A percentile compares a stretch with the other conserved stretches of the same genome.
These are phyloP conservation scores for Prinia subflava DNA, from an alignment of 2,113 vertebrate genomes.

Conservation along the genomic window DNA sequence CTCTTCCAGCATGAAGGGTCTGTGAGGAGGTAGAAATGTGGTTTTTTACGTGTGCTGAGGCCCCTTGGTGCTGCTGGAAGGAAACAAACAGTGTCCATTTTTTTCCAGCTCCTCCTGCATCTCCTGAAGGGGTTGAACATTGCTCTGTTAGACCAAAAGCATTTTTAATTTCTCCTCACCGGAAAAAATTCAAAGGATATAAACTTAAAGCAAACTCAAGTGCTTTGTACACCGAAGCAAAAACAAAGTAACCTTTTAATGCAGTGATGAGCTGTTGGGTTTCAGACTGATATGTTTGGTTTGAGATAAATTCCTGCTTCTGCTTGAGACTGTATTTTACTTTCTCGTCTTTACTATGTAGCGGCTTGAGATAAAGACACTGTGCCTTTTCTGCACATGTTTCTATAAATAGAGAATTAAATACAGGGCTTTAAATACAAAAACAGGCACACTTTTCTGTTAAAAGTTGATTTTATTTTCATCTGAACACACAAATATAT, in stretches of 20 bases:
- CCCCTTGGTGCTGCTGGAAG: background rate
- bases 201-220: background rate
- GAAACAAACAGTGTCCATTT: background rate
- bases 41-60: background rate
- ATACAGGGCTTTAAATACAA: background rate
- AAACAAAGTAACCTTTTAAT: conserved; percentile 20
- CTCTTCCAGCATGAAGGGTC: background rate
- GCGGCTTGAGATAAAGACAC: conserved; percentile 7
- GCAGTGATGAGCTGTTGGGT: conserved; percentile 23
- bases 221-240: background rate
- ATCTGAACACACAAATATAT: conserved; percentile 5
- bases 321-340: background rate
- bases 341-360: conserved; percentile 24
- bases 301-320: conserved; percentile 17
- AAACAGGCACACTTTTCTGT: background rate
- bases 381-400: background rate
- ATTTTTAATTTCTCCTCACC: background rate
- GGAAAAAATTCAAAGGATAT: conserved; percentile 1
- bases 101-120: background rate
- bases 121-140: background rate
- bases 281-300: conserved; percentile 24
- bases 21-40: background rate
- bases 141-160: background rate
- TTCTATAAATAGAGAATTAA: conserved; percentile 39
- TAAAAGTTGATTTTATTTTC: conserved; percentile 49